Evolutionary conservation across 2,113 vertebrate genomes (phyloP).

Genomic region (Scytalopus superciliaris): DNA sequence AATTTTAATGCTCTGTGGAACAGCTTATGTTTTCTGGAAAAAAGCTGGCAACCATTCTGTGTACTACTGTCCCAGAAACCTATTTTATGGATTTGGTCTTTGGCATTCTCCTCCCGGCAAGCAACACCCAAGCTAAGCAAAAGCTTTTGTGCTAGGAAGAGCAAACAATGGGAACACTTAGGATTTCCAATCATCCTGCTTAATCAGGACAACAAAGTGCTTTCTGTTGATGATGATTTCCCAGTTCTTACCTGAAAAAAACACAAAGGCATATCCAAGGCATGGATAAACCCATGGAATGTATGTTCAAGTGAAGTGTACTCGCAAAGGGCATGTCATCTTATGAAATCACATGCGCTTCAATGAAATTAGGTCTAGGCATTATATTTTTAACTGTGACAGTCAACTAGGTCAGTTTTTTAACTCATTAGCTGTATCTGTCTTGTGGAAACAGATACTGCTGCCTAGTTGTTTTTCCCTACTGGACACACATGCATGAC

Average conservation of each 20-base stretch:
- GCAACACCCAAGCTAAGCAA: neutral
- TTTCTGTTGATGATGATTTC: neutral
- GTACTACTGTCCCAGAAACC: conserved; percentile 59
- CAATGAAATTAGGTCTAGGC: conserved; percentile 54
- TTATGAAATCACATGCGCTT: conserved; percentile 44
- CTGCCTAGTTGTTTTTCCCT: neutral
- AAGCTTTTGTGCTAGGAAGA: neutral
- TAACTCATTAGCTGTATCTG: conserved; percentile 42
- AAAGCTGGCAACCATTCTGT: conserved; percentile 19
- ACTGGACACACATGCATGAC: neutral
- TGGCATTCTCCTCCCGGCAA: neutral
- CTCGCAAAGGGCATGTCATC: neutral
- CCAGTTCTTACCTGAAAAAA: neutral
- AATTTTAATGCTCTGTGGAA: conserved; percentile 54
- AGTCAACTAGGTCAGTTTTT: conserved; percentile 54
- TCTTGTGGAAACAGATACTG: neutral
- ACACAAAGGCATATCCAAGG: neutral
- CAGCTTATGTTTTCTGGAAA: conserved; percentile 54
- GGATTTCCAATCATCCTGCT: neutral
- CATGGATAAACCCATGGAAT: neutral
- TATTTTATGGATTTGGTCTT: conserved; percentile 46
- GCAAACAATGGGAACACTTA: neutral
- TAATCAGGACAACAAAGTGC: neutral
- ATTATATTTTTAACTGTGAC: conserved; percentile 38
- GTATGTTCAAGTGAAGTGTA: neutral